Conservation (phyloP, 1,140 invertebrate genomes). For the Bombus turneri region DNA sequence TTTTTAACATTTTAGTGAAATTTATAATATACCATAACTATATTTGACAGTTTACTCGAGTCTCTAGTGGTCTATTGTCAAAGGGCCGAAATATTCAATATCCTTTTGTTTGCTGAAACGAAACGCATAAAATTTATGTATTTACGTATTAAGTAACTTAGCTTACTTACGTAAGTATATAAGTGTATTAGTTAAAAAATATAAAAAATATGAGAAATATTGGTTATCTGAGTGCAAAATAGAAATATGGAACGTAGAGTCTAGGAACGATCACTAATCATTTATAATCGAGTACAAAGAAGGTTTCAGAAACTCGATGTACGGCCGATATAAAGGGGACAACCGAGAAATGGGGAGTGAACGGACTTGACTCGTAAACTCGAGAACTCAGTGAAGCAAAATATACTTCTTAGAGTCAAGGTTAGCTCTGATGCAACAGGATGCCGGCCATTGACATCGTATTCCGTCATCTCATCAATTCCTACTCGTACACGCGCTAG, state of each 20-base stretch:
- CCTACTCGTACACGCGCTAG: not conserved
- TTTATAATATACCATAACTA: not conserved
- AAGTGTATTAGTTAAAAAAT: too few relatives aligned
- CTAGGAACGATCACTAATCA: not conserved
- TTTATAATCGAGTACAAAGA: not conserved
- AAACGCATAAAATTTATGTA: too few relatives aligned
- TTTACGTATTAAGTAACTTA: too few relatives aligned
- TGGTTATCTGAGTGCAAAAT: too few relatives aligned
- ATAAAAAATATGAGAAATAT: too few relatives aligned
- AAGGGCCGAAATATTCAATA: too few relatives aligned
- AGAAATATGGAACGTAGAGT: not conserved
- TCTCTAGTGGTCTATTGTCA: not conserved
- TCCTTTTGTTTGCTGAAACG: too few relatives aligned
- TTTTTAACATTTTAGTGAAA: too few relatives aligned
- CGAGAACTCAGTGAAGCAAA: conserved; percentile 56
- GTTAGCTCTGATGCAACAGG: conserved; percentile 80
- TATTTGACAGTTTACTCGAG: not conserved
- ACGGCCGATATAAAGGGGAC: conserved; percentile 43
- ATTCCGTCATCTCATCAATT: conserved; percentile 35
- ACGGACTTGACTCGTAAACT: conserved; percentile 72
- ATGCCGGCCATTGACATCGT: conserved; percentile 76
- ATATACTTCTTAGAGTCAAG: conserved; percentile 78
- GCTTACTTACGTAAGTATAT: too few relatives aligned
- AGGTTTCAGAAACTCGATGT: conserved; percentile 38
- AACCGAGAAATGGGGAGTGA: conserved; percentile 62